Evolutionary conservation across 2,888 invertebrate species (phyloP).

Genomic region (Brachypterus glaber): DNA sequence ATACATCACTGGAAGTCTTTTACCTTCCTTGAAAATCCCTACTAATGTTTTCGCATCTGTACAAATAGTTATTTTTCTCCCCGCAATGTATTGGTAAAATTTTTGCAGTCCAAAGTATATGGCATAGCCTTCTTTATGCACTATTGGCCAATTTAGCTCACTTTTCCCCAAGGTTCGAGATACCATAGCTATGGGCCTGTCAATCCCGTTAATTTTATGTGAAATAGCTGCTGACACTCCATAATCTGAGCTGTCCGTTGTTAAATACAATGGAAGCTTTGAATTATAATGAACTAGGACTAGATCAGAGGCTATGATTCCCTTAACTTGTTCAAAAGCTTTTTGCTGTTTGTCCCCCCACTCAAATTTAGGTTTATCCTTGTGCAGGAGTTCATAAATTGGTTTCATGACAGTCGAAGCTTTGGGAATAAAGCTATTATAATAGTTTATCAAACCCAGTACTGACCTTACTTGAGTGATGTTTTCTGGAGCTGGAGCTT

Average conservation of each 20-base stretch:
- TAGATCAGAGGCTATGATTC: background rate
- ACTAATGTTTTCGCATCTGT: too few relatives aligned
- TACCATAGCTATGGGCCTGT: constrained; percentile 1
- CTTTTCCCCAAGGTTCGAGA: background rate
- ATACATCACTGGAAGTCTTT: too few relatives aligned
- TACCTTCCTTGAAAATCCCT: too few relatives aligned
- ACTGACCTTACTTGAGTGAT: too few relatives aligned
- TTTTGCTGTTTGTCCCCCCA: background rate
- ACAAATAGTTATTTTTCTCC: too few relatives aligned
- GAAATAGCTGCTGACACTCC: background rate
- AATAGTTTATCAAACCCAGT: constrained; percentile 1
- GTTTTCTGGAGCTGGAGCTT: too few relatives aligned
- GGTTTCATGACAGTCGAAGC: background rate
- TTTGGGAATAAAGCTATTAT: background rate
- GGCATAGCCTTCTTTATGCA: background rate
- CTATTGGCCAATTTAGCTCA: constrained; percentile 2
- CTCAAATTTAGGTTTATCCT: too few relatives aligned
- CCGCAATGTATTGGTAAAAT: constrained; percentile 1
- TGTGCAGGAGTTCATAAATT: background rate
- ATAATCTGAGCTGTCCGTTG: constrained; percentile 2
- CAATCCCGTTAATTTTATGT: background rate
- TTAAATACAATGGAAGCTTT: constrained; percentile 1
- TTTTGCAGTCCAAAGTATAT: constrained; percentile 1
- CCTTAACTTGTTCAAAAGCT: background rate
- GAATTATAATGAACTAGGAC: background rate